phyloP scores from a whole-genome alignment of 2,113 vertebrate genomes.

The Monopterus albus region DNA sequence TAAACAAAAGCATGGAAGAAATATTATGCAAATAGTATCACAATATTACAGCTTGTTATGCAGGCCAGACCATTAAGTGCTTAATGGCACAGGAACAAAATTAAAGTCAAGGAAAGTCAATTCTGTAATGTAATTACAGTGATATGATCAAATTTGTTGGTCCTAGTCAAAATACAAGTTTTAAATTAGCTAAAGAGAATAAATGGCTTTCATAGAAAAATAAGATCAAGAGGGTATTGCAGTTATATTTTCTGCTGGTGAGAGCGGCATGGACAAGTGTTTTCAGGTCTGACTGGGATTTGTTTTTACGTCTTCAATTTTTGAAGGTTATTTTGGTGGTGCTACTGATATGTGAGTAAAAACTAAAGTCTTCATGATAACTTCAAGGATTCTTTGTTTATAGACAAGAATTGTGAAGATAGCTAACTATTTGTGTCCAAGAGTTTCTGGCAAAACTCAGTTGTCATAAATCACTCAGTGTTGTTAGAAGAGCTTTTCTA shows the following conservation, averaged over 20 bases:
- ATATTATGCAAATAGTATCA: neutral
- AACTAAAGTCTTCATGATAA: too few relatives aligned
- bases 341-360: neutral
- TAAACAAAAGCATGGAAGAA: neutral
- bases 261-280: neutral
- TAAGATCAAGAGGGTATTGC: neutral
- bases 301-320: too few relatives aligned
- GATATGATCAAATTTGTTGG: neutral
- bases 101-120: neutral
- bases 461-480: neutral
- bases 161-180: neutral
- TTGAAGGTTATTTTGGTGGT: neutral
- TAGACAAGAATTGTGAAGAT: neutral
- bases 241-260: too few relatives aligned
- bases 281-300: neutral
- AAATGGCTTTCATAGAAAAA: neutral
- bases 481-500: neutral
- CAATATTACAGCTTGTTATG: neutral
- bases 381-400: neutral
- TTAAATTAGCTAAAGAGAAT: neutral
- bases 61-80: neutral
- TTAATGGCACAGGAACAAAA: neutral
- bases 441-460: neutral
- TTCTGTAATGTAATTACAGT: too few relatives aligned
- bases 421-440: neutral